Evolutionary conservation across 2,888 invertebrate genomes (phyloP), one percentile per base, ranked within the genome.

Genomic region (Oxystoma pomonae): DNA sequence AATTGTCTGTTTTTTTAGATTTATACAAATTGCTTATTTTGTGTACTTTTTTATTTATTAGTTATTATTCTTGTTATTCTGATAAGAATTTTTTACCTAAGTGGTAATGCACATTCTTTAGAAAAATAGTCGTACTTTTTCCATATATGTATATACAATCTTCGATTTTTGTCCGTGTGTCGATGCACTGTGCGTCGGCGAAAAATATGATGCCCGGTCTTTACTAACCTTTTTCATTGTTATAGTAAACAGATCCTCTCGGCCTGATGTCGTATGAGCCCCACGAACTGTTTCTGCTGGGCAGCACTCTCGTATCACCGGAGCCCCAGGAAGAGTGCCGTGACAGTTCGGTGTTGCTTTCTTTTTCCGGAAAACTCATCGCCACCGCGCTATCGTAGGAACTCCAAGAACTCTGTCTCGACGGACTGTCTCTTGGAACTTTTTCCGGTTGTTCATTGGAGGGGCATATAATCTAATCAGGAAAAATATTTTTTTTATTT

Each of bases 251-350:
- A 12, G 74, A 70, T 3, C 72, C 73, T 60, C 77, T 74, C 0
- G 82, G 82, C 19, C 84, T 77, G 80, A 85, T 86, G 71, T 90
- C 90, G 72, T 88, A 89, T 5, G 89, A 88, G 16, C 88, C 88
- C 86, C 89, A 88, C 55, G 88, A 88, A 78, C 88, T 87, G 70
- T 88, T 89, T 59, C 90, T 80, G 49, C 88, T 86, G 0, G 89
- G 87, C 62, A 86, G 71, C 1, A 84, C 84, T 53, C 87, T 82
- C 59, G 85, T 85, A 75, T 90, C 90, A 59, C 86, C 87, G n/a
- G 90, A 89, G 64, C 91, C 91, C 91, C 92, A 92, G 52, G 92
- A 91, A 69, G 91, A 89, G 76, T 91, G 91, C 9, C 92, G 85
- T 63, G 90, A 90, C 22, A 88, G 85, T 51, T 82, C 77, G 70